Evolutionary conservation across 2,888 invertebrate genomes (phyloP).

Genomic region (Tetragonula carbonaria): DNA sequence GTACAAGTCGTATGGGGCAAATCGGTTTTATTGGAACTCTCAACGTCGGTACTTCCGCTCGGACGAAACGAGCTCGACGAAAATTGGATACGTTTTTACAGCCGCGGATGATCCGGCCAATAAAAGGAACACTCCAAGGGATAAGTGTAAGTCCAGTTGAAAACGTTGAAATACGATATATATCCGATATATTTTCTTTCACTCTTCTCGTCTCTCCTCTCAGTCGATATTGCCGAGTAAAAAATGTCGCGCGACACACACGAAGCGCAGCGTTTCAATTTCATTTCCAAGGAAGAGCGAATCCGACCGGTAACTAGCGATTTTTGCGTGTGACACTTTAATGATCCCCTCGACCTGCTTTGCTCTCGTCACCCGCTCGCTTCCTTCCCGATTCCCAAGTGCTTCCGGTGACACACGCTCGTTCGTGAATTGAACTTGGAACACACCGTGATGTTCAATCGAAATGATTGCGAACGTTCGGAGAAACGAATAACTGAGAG

Average conservation of each 20-base stretch:
- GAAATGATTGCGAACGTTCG: neutral
- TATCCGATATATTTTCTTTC: neutral
- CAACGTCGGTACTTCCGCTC: neutral
- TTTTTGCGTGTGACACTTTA: slow-evolving; percentile 6
- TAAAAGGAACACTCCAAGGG: neutral
- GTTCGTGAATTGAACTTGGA: slow-evolving; percentile 1
- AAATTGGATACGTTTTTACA: slow-evolving; percentile 18
- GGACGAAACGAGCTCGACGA: neutral
- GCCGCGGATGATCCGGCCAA: neutral
- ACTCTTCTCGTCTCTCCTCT: too few relatives aligned
- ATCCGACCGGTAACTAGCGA: neutral
- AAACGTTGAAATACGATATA: neutral
- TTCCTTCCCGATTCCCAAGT: neutral
- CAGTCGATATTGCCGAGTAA: too few relatives aligned
- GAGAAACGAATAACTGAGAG: neutral
- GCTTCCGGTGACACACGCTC: neutral
- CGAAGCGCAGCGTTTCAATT: too few relatives aligned
- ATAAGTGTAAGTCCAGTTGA: too few relatives aligned
- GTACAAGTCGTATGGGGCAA: slow-evolving; percentile 5
- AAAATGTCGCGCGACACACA: too few relatives aligned
- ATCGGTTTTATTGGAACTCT: slow-evolving; percentile 12
- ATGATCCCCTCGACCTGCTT: slow-evolving; percentile 6
- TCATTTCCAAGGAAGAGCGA: too few relatives aligned
- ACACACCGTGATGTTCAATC: neutral
- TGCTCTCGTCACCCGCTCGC: neutral